Evolutionary conservation across 2,113 vertebrate genomes (phyloP).

Genomic region (Opisthocomus hoazin): DNA sequence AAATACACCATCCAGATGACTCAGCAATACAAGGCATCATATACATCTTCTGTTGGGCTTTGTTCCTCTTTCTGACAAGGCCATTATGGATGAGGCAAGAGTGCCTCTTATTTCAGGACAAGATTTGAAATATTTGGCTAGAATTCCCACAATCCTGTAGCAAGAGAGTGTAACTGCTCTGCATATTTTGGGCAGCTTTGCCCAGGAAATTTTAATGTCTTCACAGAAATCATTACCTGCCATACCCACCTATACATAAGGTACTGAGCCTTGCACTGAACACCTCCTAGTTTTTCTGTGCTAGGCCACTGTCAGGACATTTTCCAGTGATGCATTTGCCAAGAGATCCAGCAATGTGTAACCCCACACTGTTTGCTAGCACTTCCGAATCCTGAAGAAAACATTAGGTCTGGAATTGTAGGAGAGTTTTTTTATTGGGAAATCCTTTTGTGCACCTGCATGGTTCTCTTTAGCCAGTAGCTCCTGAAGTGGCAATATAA

Average conservation of each 20-base stretch:
- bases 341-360: neutral
- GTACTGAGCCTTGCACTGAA: neutral
- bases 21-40: neutral
- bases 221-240: neutral
- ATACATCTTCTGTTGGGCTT: neutral
- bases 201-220: neutral
- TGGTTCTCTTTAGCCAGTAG: neutral
- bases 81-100: too few species aligned
- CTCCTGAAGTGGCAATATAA: neutral
- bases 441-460: neutral
- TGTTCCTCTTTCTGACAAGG: neutral
- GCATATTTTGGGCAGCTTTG: neutral
- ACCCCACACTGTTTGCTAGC: neutral
- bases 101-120: neutral
- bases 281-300: neutral
- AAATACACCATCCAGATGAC: neutral
- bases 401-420: neutral
- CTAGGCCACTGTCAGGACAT: neutral
- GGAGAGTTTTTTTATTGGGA: neutral
- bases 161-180: neutral
- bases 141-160: neutral
- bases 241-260: neutral
- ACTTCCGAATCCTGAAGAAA: fast-evolving
- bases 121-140: neutral
- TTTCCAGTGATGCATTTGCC: neutral